Percentiles rank a stretch among this genome's conserved stretches.
Evolutionary conservation across 2,113 vertebrate species (phyloP).

Genomic region (sheep (Ovis aries)): ARS-UI_Ramb_v3.0 NC_056080.1:49271001-49271500

Average conservation of each 20-base stretch:
- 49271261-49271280: background rate
- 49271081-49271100: background rate
- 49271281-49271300: background rate
- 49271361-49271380: background rate
- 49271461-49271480: background rate
- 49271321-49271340: constrained; percentile 20
- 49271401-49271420: background rate
- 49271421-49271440: background rate
- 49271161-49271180: constrained; percentile 44
- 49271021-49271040: background rate
- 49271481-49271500: background rate
- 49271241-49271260: background rate
- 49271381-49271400: background rate
- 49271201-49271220: constrained; percentile 31
- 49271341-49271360: background rate
- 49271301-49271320: background rate
- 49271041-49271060: background rate
- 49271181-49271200: constrained; percentile 30
- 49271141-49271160: constrained; percentile 13
- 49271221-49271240: constrained; percentile 28
- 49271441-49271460: constrained; percentile 22
- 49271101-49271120: background rate
- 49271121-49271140: constrained; percentile 19
- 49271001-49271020: constrained; percentile 15
- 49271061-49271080: background rate